Percentiles rank a stretch among this genome's conserved stretches.
Evolutionary conservation across 2,888 invertebrate genomes (phyloP).

Genomic region (Meteorus cinctellus): DNA sequence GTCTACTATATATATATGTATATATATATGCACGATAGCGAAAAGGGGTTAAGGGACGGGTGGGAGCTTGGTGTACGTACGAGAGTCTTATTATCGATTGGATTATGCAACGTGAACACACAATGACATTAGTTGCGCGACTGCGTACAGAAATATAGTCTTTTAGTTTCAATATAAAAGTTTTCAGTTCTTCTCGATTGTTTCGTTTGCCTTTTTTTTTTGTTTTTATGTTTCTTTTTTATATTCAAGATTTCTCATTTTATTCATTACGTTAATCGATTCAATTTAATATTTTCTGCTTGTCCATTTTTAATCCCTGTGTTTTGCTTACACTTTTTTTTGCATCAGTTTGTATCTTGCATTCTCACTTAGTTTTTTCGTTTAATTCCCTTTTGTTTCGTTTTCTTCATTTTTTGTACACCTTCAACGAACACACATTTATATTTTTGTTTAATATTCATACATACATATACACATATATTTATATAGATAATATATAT

Average conservation of each 20-base stretch:
- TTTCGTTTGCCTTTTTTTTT: conserved; percentile 58
- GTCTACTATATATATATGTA: conserved; percentile 30
- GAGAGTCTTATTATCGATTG: conserved; percentile 72
- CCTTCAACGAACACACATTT: conserved; percentile 70
- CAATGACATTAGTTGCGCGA: conserved; percentile 72
- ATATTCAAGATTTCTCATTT: conserved; percentile 49
- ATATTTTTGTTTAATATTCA: conserved; percentile 63
- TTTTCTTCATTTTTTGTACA: conserved; percentile 64
- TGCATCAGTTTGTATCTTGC: conserved; percentile 14
- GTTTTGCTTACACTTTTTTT: conserved; percentile 40
- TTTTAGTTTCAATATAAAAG: conserved; percentile 74
- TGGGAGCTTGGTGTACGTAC: conserved; percentile 70
- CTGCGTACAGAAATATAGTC: conserved; percentile 74
- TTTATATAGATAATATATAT: conserved; percentile 2
- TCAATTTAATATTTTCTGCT: conserved; percentile 3
- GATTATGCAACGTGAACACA: conserved; percentile 73
- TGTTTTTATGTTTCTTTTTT: conserved; percentile 45
- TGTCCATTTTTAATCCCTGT: conserved; percentile 47
- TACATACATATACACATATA: conserved; percentile 38
- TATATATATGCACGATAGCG: conserved; percentile 38
- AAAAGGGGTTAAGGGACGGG: conserved; percentile 54
- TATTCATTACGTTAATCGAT: conserved; percentile 30
- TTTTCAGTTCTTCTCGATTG: conserved; percentile 72
- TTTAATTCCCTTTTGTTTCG: conserved; percentile 21
- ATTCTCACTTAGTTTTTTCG: conserved; percentile 35